Base-by-base conservation (phyloP, 2,113 vertebrate genomes). In the Saccopteryx leptura region DNA sequence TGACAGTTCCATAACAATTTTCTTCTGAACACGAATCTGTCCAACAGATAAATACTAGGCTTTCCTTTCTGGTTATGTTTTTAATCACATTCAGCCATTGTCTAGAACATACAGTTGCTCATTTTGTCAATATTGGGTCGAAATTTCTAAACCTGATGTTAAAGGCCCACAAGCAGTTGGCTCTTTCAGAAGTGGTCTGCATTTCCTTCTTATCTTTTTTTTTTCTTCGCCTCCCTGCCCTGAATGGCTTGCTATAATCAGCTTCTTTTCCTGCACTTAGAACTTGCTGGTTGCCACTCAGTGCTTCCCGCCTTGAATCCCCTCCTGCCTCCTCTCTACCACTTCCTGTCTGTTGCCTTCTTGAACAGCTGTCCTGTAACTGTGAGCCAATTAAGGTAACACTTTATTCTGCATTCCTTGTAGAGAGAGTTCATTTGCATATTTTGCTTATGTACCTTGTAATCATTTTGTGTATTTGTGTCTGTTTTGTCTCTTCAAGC, bases 271-370 rank as follows among this genome's bases (percentile, higher is more conserved):
- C 92, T 90, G 87, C 75, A 90, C 50, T 13, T 93, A 80, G 84
- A 97, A 72, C 56, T 96, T 95, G 84, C 95, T 90, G 76, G 54
- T 97, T 61, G 69, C 82, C 54, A 86, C 79, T 82, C 75, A 3
- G 52, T 68, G 75, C 90, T 94, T 94, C 93, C 83, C 90, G 95
- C 92, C 65, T 94, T 92, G 80, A 95, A 48, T 76, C 72, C 84
- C 75, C 39, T 94, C 65, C 94, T 92, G 96, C 84, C 94, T 95
- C 92, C 71, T 88, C 79, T 94, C 75, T 96, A 74, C 91, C 28
- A 94, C 95, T 94, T 91, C 79, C 69, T 96, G 75, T 95, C 71
- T 93, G 21, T 96, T 92, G 88, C 88, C 93, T 92, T 94, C 88
- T 95, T 96, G 84, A 93, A 60, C 80, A 56, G 50, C 66, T 95